These are phyloP conservation scores for Lepidocyrtinus sp. DNA, from an alignment of 2,888 invertebrate species.

Conservation along the genomic window DNA sequence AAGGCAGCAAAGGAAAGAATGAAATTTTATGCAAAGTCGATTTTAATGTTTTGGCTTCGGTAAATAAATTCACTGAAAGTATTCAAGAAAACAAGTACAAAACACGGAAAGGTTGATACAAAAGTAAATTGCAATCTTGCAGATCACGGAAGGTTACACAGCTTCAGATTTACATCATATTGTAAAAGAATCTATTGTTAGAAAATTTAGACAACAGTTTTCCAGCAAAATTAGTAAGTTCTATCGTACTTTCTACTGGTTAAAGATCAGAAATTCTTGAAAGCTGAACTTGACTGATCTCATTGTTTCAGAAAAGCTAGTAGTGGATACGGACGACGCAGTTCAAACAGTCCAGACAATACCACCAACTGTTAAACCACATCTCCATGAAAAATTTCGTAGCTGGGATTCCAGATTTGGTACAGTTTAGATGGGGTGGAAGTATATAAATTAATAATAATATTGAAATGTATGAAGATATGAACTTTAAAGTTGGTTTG, in stretches of 20 bases:
- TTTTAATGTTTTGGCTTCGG: slow-evolving; percentile 57
- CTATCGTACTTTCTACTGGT: too few species aligned
- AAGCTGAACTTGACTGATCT: background rate
- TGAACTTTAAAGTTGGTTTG: too few species aligned
- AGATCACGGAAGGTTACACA: slow-evolving; percentile 84
- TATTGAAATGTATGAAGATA: too few species aligned
- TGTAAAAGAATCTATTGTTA: slow-evolving; percentile 90
- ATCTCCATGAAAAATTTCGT: slow-evolving; percentile 59
- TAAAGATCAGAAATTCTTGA: background rate
- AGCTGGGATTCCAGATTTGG: slow-evolving; percentile 60
- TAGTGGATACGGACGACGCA: slow-evolving; percentile 61
- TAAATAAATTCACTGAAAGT: slow-evolving; percentile 20
- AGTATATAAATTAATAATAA: too few species aligned
- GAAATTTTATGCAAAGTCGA: slow-evolving; percentile 57
- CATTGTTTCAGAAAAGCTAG: slow-evolving; percentile 60
- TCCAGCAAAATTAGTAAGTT: slow-evolving; percentile 62
- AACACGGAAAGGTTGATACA: background rate
- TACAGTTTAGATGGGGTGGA: slow-evolving; percentile 25
- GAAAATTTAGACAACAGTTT: slow-evolving; percentile 63
- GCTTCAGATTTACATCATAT: slow-evolving; percentile 90
- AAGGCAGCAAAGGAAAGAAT: slow-evolving; percentile 68
- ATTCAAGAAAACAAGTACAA: background rate
- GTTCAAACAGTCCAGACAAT: slow-evolving; percentile 51
- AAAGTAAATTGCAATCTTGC: slow-evolving; percentile 55
- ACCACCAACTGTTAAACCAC: slow-evolving; percentile 61